Evolutionary conservation across 92 coral and sea anemone species (phyloP).

Genomic region (Muricea muricata): DNA sequence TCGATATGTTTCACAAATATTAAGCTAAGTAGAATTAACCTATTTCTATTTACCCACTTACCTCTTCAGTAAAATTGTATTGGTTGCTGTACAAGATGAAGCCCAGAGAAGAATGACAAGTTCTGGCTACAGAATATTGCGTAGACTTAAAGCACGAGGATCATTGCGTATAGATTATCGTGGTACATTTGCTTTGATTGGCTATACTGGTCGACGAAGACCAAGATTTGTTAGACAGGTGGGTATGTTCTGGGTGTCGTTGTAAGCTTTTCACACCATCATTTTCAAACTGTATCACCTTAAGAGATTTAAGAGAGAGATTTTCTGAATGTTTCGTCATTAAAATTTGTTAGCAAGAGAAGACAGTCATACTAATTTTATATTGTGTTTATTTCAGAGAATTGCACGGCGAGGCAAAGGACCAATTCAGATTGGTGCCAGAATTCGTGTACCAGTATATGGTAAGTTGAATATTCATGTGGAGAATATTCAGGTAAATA

Average conservation of each 20-base stretch:
- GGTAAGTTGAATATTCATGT: not conserved
- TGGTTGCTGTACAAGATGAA: slow-evolving; percentile 11
- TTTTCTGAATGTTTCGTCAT: too few species aligned
- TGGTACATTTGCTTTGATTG: slow-evolving; percentile 36
- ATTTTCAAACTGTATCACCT: too few species aligned
- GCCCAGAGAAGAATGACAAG: slow-evolving; percentile 12
- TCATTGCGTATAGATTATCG: slow-evolving; percentile 3
- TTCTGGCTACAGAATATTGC: slow-evolving; percentile 15
- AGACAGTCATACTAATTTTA: too few species aligned
- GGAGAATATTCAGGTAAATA: not conserved
- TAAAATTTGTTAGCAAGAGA: too few species aligned
- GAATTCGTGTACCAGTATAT: not conserved
- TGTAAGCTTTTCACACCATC: too few species aligned
- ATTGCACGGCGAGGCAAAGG: not conserved
- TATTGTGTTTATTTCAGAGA: not conserved
- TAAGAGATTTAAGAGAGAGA: too few species aligned
- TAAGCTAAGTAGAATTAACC: too few species aligned
- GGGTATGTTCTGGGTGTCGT: not conserved
- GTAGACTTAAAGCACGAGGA: slow-evolving; percentile 10
- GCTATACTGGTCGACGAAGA: slow-evolving; percentile 22
- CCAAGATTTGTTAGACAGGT: not conserved
- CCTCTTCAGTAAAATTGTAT: slow-evolving; percentile 1
- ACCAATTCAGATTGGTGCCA: not conserved
- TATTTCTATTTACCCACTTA: too few species aligned
- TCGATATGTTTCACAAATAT: too few species aligned